Conservation (phyloP, 1,140 invertebrate genomes). For the Sycobia sp. region DNA sequence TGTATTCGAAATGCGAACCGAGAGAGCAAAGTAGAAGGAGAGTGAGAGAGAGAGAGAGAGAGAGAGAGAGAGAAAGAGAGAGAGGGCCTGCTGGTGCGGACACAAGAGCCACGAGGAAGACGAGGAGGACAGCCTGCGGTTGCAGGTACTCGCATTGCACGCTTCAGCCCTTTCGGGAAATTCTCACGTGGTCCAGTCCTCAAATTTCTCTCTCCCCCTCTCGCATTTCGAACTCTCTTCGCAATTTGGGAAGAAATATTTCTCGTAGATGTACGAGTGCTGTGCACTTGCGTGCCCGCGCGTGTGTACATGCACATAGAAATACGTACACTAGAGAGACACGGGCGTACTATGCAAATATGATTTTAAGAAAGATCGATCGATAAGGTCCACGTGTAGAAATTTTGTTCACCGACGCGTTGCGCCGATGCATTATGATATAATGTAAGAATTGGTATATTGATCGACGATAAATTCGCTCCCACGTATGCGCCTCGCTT, state of each 20-base stretch:
- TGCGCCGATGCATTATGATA: background rate
- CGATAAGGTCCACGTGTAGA: background rate
- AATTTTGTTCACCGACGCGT: no score
- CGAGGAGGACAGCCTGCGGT: background rate
- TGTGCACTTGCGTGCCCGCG: no score
- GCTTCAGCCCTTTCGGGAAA: no score
- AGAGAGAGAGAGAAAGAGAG: background rate
- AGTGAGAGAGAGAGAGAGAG: background rate
- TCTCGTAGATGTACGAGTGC: no score
- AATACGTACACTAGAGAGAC: no score
- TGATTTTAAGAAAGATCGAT: no score
- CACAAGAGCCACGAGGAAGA: background rate
- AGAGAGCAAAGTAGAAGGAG: background rate
- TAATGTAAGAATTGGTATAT: no score
- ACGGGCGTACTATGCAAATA: no score
- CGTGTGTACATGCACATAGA: no score
- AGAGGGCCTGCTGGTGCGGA: no score
- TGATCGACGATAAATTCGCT: constrained; percentile 13
- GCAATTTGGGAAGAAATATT: background rate
- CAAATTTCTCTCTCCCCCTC: background rate
- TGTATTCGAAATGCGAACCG: background rate
- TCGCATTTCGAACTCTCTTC: no score
- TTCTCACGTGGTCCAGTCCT: background rate
- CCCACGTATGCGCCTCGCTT: no score
- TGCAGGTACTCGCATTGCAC: background rate